Percentiles rank a stretch among this genome's conserved stretches.
Evolutionary conservation across 2,797 vertebrate genomes (phyloP).

Genomic region (Limnodromus scolopaceus): DNA sequence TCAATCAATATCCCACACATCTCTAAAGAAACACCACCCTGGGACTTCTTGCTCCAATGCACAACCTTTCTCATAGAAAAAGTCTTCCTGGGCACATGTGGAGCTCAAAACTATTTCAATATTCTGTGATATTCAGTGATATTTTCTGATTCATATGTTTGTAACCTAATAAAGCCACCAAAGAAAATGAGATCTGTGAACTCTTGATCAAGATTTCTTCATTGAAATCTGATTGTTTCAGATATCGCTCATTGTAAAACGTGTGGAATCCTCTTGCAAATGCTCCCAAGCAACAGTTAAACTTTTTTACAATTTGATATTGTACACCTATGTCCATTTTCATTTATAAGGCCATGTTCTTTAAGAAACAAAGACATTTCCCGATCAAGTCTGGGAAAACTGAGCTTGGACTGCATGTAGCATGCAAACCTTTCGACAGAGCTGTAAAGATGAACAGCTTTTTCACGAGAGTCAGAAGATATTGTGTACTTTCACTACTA

Average conservation of each 20-base stretch:
- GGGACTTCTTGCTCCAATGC: background rate
- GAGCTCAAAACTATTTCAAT: background rate
- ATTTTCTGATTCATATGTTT: background rate
- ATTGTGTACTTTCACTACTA: background rate
- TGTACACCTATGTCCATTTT: background rate
- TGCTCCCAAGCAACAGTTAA: background rate
- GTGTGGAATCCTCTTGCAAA: background rate
- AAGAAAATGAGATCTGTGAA: background rate
- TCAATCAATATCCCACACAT: background rate
- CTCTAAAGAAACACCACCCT: background rate
- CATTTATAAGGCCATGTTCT: background rate
- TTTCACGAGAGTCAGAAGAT: background rate
- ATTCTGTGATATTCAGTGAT: background rate
- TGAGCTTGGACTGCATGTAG: accelerated
- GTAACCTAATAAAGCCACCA: background rate
- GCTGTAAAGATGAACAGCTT: background rate
- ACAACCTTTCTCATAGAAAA: background rate
- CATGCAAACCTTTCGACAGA: background rate
- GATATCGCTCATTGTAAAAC: background rate
- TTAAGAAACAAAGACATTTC: background rate
- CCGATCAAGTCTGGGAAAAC: background rate
- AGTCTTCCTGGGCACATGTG: background rate
- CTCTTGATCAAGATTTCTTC: background rate
- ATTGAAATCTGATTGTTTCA: background rate
- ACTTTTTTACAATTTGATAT: background rate